Evolutionary conservation across 2,113 vertebrate species (phyloP).

Genomic region (Larimichthys crocea): DNA sequence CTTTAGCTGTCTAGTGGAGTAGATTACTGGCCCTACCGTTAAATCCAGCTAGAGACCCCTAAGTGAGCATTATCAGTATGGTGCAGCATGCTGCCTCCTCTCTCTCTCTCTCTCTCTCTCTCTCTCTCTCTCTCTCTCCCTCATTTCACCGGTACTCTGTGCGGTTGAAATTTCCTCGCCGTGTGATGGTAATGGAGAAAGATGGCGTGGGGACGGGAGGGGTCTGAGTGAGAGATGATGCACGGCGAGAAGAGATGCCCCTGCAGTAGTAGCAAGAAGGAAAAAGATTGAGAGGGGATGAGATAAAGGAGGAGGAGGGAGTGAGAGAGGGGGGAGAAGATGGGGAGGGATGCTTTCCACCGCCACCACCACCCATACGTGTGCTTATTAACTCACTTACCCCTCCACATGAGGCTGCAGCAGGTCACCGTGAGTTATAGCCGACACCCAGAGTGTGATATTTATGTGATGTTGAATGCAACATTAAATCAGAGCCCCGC

Average conservation of each 20-base stretch:
- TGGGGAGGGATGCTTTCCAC: slow-evolving; percentile 14
- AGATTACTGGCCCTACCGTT: slow-evolving; percentile 79
- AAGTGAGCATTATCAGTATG: slow-evolving; percentile 79
- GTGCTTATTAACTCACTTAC: slow-evolving; percentile 69
- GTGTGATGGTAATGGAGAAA: slow-evolving; percentile 68
- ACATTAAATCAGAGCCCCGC: slow-evolving; percentile 69
- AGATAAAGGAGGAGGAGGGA: slow-evolving; percentile 32
- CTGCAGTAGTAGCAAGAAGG: slow-evolving; percentile 53
- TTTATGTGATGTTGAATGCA: slow-evolving; percentile 79
- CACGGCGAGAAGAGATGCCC: slow-evolving; percentile 51
- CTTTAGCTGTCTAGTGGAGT: slow-evolving; percentile 83
- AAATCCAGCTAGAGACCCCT: slow-evolving; percentile 81
- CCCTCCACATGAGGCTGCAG: slow-evolving; percentile 57
- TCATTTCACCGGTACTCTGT: slow-evolving; percentile 14
- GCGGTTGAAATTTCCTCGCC: slow-evolving; percentile 65
- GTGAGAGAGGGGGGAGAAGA: background rate
- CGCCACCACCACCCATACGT: slow-evolving; percentile 37
- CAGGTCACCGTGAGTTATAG: slow-evolving; percentile 71
- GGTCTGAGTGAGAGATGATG: slow-evolving; percentile 54
- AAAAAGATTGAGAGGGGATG: slow-evolving; percentile 42
- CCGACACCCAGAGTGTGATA: slow-evolving; percentile 52
- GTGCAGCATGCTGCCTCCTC: slow-evolving; percentile 74
- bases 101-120: slow-evolving; percentile 36
- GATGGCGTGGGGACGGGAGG: slow-evolving; percentile 49
- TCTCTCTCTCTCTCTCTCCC: slow-evolving; percentile 8